Evolutionary conservation across 2,888 invertebrate genomes (phyloP).

Genomic region (Tetragonisca angustula): DNA sequence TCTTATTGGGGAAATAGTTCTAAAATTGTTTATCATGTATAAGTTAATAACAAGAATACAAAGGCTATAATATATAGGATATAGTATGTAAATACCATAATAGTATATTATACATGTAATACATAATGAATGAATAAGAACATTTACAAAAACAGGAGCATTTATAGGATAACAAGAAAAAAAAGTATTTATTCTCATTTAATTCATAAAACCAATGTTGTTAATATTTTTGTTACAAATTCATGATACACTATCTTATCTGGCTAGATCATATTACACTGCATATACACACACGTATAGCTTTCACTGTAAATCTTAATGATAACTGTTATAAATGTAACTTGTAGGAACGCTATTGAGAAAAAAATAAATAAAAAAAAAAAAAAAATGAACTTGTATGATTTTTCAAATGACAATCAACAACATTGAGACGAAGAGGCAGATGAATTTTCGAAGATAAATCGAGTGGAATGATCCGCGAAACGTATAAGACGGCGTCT

Average conservation of each 20-base stretch:
- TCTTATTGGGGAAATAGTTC: background rate
- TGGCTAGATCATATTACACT: conserved; percentile 53
- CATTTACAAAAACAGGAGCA: background rate
- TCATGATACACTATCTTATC: conserved; percentile 63
- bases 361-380: background rate
- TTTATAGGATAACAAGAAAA: background rate
- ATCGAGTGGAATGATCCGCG: background rate
- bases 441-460: background rate
- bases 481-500: background rate
- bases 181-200: background rate
- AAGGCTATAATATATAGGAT: background rate
- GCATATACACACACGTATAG: conserved; percentile 8
- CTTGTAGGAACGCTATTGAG: background rate
- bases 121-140: background rate
- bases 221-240: conserved; percentile 49
- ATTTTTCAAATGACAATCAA: background rate
- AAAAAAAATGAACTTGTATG: background rate
- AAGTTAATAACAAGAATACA: background rate
- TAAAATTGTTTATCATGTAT: background rate
- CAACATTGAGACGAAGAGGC: background rate
- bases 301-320: conserved; percentile 21
- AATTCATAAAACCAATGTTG: background rate
- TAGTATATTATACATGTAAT: no score
- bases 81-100: no score
- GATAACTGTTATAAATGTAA: conserved; percentile 7